Evolutionary conservation across 2,797 vertebrate genomes (phyloP).

Genomic region (Atherinosoma microstoma): DNA sequence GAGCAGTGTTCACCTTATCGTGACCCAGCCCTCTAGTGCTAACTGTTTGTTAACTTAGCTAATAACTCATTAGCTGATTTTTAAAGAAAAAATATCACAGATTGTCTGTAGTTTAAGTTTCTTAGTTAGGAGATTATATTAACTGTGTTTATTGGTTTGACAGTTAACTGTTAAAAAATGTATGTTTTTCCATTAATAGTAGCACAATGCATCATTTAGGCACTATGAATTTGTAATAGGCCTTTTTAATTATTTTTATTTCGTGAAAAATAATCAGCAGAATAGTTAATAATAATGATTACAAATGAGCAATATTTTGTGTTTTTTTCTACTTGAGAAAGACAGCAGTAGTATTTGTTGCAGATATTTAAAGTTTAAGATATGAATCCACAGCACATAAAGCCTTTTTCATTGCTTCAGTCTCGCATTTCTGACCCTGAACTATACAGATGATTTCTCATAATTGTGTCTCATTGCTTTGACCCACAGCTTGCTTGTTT

Average conservation of each 20-base stretch:
- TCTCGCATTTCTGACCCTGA: background rate
- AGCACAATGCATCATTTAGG: background rate
- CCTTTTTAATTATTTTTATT: background rate
- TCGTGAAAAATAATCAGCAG: background rate
- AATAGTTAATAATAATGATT: background rate
- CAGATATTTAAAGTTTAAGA: background rate
- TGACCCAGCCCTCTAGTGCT: background rate
- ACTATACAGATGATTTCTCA: slow-evolving; percentile 6
- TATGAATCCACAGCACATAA: background rate
- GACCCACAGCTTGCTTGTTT: slow-evolving; percentile 2
- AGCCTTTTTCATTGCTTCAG: background rate
- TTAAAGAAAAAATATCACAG: background rate
- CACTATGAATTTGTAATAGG: background rate
- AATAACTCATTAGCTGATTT: background rate
- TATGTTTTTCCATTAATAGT: background rate
- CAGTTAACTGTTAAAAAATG: background rate
- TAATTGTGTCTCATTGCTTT: slow-evolving; percentile 6
- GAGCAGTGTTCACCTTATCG: background rate
- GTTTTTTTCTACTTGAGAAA: background rate
- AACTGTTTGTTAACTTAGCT: background rate
- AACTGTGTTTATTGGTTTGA: background rate
- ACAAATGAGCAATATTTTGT: background rate
- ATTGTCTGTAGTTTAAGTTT: background rate
- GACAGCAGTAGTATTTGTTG: slow-evolving; percentile 3
- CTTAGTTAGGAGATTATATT: background rate